A percentile compares a stretch with the other conserved stretches of the same genome.
Evolutionary conservation across 2,888 invertebrate genomes (phyloP).

Genomic region (Falcaria lacertinaria): DNA sequence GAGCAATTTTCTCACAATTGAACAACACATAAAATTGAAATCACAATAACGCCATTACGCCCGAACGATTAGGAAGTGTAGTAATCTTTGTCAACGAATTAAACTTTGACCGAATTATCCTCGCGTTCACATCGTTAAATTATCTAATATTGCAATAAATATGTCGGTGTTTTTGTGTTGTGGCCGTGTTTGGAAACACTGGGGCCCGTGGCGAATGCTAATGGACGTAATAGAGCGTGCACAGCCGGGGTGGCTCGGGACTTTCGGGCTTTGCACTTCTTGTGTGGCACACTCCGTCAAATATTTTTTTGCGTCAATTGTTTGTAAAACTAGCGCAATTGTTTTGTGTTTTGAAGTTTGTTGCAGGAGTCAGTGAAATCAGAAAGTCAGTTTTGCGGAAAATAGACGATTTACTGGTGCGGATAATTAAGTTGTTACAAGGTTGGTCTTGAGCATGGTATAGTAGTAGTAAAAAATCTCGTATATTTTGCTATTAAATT

Average conservation of each 20-base stretch:
- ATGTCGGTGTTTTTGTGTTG: slow-evolving; percentile 43
- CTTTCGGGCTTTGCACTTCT: slow-evolving; percentile 12
- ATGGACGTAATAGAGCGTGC: slow-evolving; percentile 60
- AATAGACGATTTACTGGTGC: background rate
- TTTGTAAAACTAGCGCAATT: slow-evolving; percentile 32
- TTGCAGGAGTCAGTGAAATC: background rate
- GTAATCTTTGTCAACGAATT: slow-evolving; percentile 73
- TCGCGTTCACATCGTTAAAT: slow-evolving; percentile 75
- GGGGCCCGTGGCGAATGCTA: slow-evolving; percentile 64
- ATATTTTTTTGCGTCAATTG: slow-evolving; percentile 33
- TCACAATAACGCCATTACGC: slow-evolving; percentile 55
- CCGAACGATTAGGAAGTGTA: slow-evolving; percentile 59
- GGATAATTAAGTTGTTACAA: background rate
- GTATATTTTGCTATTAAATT: too few species aligned
- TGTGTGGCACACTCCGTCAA: slow-evolving; percentile 44
- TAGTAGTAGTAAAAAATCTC: too few species aligned
- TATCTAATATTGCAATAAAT: slow-evolving; percentile 74
- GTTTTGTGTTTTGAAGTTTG: slow-evolving; percentile 20
- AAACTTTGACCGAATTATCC: slow-evolving; percentile 78
- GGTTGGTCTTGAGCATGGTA: too few species aligned
- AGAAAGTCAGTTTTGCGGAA: background rate
- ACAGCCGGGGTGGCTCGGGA: slow-evolving; percentile 34
- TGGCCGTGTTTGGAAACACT: slow-evolving; percentile 69
- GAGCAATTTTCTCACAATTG: slow-evolving; percentile 61
- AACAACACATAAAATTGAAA: slow-evolving; percentile 65